These are phyloP conservation scores for Polydesmus complanatus DNA, from an alignment of 2,888 invertebrate genomes.

Conservation along the genomic window DNA sequence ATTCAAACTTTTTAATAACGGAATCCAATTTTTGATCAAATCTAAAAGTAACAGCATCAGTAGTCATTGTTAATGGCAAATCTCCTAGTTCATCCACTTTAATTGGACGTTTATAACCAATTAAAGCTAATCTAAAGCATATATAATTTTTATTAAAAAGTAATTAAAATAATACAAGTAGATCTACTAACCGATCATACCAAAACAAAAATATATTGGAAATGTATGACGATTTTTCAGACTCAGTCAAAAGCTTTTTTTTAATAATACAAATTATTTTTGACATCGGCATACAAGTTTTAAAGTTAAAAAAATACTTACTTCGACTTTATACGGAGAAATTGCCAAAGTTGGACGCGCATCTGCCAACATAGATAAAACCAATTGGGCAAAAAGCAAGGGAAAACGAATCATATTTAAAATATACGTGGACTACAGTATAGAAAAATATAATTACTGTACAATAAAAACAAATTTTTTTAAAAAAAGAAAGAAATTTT, in stretches of 20 bases:
- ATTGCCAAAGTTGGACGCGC: neutral
- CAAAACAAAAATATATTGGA: constrained; percentile 8
- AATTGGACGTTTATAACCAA: constrained; percentile 1
- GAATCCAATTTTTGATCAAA: neutral
- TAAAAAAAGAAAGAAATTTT: too few species aligned
- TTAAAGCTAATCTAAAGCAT: constrained; percentile 1
- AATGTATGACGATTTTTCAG: constrained; percentile 8
- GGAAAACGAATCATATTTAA: constrained; percentile 10
- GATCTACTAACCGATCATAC: constrained; percentile 7
- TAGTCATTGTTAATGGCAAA: constrained; percentile 34
- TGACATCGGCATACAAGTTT: too few species aligned
- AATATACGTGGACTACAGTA: neutral
- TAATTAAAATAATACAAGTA: neutral
- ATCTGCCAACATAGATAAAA: constrained; percentile 11
- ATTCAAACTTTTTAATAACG: neutral
- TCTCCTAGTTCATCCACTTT: neutral
- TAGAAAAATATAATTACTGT: neutral
- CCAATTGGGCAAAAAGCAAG: constrained; percentile 7
- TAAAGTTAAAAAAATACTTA: too few species aligned
- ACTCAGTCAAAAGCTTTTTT: neutral
- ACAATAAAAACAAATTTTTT: too few species aligned
- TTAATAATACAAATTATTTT: neutral
- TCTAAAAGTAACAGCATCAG: constrained; percentile 36
- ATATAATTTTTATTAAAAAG: neutral
- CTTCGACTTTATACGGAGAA: neutral